phyloP scores from a whole-genome alignment of 2,888 invertebrate genomes.

The Pachliopta kotzebuea region DNA sequence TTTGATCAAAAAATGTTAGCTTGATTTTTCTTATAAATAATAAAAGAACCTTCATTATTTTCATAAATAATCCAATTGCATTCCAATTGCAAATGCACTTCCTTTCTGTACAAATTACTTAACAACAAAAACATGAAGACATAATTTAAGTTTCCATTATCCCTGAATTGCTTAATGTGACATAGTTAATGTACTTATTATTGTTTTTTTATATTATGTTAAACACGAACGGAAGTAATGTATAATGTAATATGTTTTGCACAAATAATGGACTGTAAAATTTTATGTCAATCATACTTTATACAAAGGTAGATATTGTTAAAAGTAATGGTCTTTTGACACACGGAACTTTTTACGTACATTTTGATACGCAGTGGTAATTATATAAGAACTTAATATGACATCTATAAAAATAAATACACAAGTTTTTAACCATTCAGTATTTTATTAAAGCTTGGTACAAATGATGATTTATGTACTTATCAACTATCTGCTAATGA shows the following conservation, averaged over 20 bases:
- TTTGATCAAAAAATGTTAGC: neutral
- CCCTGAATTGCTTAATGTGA: conserved; percentile 9
- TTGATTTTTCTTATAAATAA: neutral
- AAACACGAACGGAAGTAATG: conserved; percentile 7
- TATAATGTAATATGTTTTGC: neutral
- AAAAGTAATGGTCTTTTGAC: neutral
- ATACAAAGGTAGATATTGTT: neutral
- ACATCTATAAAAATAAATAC: no score
- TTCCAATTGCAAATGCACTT: no score
- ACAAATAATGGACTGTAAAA: conserved; percentile 3
- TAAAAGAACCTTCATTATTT: neutral
- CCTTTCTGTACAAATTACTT: no score
- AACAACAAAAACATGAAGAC: conserved; percentile 8
- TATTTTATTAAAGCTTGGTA: no score
- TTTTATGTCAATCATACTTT: conserved; percentile 7
- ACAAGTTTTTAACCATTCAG: no score
- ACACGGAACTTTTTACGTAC: neutral
- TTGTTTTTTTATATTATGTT: neutral
- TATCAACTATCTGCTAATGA: no score
- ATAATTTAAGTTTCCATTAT: conserved; percentile 5
- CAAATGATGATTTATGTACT: neutral
- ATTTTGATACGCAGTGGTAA: neutral
- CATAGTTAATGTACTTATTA: conserved; percentile 1
- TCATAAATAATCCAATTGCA: neutral
- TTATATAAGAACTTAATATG: no score